Conservation (phyloP, 2,113 vertebrate species). For the Myiagra hebetior region DNA sequence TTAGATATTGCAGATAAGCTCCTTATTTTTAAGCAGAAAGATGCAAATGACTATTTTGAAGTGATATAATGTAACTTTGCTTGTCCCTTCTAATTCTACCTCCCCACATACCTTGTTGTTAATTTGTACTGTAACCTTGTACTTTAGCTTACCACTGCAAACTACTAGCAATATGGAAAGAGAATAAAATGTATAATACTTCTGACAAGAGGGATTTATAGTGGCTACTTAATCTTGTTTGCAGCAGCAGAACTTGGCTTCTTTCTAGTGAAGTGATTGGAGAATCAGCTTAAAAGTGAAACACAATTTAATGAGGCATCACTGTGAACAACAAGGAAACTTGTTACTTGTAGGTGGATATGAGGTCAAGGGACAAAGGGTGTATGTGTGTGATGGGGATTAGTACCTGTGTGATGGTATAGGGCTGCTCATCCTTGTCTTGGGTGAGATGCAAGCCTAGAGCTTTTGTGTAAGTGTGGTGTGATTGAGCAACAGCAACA, state of each 20-base stretch:
- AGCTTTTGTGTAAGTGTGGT: neutral
- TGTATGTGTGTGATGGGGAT: neutral
- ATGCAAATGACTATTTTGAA: neutral
- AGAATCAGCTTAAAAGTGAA: neutral
- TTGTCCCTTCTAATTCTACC: neutral
- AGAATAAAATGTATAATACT: neutral
- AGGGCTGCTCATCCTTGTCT: neutral
- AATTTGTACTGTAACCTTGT: neutral
- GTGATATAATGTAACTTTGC: neutral
- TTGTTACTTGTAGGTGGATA: neutral
- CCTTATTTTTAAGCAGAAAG: neutral
- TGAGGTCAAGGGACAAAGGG: neutral
- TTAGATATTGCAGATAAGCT: neutral
- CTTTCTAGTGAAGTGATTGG: neutral
- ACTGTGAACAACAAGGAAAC: neutral
- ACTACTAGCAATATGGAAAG: neutral
- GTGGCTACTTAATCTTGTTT: slow-evolving; percentile 6
- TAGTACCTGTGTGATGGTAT: neutral
- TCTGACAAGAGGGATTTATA: neutral
- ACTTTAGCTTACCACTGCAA: neutral
- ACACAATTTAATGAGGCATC: neutral
- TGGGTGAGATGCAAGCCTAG: neutral
- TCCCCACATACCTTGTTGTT: neutral
- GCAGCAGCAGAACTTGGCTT: neutral
- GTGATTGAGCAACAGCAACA: neutral